A percentile compares a stretch with the other conserved stretches of the same genome.
These are phyloP conservation scores for Lamprotornis superbus DNA, from an alignment of 2,113 vertebrate genomes.

Conservation along the genomic window DNA sequence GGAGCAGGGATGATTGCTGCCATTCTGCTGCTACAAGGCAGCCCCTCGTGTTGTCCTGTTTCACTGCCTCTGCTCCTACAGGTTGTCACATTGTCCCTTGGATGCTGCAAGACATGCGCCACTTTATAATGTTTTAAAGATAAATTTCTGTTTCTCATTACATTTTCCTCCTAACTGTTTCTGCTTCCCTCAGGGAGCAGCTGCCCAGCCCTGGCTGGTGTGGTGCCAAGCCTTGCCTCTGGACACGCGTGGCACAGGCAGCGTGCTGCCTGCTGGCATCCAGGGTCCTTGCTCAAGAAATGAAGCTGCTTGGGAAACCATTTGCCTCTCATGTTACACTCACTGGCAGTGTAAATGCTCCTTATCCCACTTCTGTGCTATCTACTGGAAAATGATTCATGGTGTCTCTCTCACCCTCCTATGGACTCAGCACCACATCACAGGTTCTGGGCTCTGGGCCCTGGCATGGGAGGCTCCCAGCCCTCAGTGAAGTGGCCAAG, in stretches of 20 bases:
- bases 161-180: not conserved
- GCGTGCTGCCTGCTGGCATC: fast-evolving
- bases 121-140: not conserved
- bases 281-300: not conserved
- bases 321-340: not conserved
- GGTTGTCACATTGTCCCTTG: fast-evolving
- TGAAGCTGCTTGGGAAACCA: not conserved
- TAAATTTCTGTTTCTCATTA: not conserved
- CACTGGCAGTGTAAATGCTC: not conserved
- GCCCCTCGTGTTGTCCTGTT: not conserved
- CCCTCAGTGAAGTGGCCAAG: not conserved
- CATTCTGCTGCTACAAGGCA: fast-evolving
- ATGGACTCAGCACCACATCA: not conserved
- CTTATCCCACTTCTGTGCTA: not conserved
- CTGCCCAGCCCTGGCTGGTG: not conserved
- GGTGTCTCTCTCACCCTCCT: not conserved
- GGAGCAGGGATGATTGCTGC: fast-evolving
- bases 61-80: not conserved
- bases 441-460: not conserved
- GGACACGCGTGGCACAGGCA: fast-evolving
- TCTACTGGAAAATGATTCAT: not conserved
- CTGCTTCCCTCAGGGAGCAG: not conserved
- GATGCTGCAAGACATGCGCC: fast-evolving
- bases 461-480: not conserved
- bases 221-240: not conserved